Evolutionary conservation across 2,113 vertebrate genomes (phyloP), one percentile per base, ranked within the genome.

Genomic region (Brienomyrus brachyistius): DNA sequence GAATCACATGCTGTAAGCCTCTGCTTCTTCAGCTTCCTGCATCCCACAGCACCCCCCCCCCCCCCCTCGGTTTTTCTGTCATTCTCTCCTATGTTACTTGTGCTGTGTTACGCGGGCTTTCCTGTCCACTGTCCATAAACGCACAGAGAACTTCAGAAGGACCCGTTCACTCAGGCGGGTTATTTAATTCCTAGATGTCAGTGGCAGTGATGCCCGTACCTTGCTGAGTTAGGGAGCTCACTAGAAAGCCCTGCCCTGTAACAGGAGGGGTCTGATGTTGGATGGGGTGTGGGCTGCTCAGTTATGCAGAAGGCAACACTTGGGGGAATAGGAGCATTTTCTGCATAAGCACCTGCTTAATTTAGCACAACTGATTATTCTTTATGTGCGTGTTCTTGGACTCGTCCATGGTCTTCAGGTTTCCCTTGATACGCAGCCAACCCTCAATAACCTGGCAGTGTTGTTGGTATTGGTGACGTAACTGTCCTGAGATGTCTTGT

Each of bases 1-100:
- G 94, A 94, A 93, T 95, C 89, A 80, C 80, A 84, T 66, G 91
- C 8, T 40, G 13, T 77, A 7, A 77, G 15, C 43, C 52, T 48
- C 47, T 51, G 45, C 90, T 91, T 88, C 88, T 82, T 27, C 52
- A 83, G 50, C 31, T 23, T 31, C 48, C 74, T 89, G 35, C 74
- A 43, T 80, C 17, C 23, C 10, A 43, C 77, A 82, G 74, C 27
- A 35, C 3, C 50, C 23, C 45, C 15, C 31, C 70, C 70, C 40
- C 74, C 40, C 40, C 10, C 77, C 17, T 40, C 6, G 1, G 5
- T 82, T 43, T 84, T 84, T 7, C 10, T 84, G 40, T 84, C 40
- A 23, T 11, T 84, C 7, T 84, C 21, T 83, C 17, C 80, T 48
- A n/a, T 86, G 6, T 85, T 85, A 50, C 45, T 19, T 11, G 2